A percentile compares a stretch with the other conserved stretches of the same genome.
These are phyloP conservation scores for Murina feae DNA, from an alignment of 2,113 vertebrate genomes.

Conservation along the genomic window DNA sequence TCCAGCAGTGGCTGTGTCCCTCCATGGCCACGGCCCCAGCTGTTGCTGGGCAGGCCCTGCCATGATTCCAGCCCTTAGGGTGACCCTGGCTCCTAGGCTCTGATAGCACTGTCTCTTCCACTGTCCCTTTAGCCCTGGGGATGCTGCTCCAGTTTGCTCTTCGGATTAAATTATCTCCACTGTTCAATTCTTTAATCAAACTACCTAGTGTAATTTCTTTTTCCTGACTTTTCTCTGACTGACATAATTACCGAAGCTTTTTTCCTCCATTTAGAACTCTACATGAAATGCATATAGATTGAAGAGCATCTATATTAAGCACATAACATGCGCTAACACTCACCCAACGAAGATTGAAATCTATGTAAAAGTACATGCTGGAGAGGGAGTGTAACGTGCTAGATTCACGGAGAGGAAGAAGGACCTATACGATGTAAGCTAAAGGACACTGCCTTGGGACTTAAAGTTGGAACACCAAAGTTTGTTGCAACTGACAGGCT, in stretches of 20 bases:
- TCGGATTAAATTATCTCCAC: neutral
- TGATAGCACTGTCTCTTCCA: neutral
- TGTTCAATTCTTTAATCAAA: conserved; percentile 39
- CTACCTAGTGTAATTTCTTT: conserved; percentile 10
- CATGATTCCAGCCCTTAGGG: neutral
- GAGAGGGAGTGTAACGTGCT: neutral
- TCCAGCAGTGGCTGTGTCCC: neutral
- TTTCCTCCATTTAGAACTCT: conserved; percentile 35
- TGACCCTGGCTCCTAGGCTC: neutral
- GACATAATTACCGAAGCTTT: neutral
- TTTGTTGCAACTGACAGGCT: neutral
- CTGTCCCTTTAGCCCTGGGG: neutral
- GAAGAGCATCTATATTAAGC: conserved; percentile 20
- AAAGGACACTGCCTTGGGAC: neutral
- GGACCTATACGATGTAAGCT: neutral
- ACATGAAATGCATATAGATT: neutral
- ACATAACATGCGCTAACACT: neutral
- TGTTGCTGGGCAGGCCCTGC: neutral
- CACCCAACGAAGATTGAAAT: conserved; percentile 22
- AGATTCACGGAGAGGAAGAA: neutral
- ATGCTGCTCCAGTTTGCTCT: neutral
- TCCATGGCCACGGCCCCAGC: neutral
- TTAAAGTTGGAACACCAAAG: conserved; percentile 26
- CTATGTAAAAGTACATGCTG: neutral
- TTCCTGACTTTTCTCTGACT: neutral